Conservation (phyloP, 2,888 invertebrate genomes). For the Stegophylla sp. region DNA sequence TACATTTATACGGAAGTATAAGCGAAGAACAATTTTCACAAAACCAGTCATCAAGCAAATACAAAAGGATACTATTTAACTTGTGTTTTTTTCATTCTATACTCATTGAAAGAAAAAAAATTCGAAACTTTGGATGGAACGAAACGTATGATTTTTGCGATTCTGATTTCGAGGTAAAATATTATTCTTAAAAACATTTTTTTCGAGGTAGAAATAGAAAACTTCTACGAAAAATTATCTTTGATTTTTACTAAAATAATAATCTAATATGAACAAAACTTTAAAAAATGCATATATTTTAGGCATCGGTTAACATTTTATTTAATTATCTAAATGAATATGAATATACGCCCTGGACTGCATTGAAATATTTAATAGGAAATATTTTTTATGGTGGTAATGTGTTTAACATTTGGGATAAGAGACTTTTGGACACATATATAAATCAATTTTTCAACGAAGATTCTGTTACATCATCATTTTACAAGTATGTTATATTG, state of each 20-base stretch:
- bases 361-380: constrained; percentile 84
- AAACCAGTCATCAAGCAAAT: constrained; percentile 74
- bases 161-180: constrained; percentile 77
- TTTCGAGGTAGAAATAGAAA: too few relatives aligned
- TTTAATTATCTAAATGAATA: constrained; percentile 81
- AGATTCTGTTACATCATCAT: constrained; percentile 68
- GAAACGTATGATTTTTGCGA: constrained; percentile 88
- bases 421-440: constrained; percentile 80
- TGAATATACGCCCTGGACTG: constrained; percentile 86
- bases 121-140: constrained; percentile 88
- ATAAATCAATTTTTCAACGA: constrained; percentile 83
- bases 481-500: constrained; percentile 64
- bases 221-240: not conserved
- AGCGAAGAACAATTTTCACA: constrained; percentile 78
- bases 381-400: constrained; percentile 90
- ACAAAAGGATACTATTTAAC: constrained; percentile 79
- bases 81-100: constrained; percentile 89
- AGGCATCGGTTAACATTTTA: constrained; percentile 77
- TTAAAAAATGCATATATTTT: not conserved
- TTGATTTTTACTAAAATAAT: not conserved
- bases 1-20: constrained; percentile 79
- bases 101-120: constrained; percentile 82
- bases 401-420: constrained; percentile 77
- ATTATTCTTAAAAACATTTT: not conserved
- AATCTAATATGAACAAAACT: not conserved